These are phyloP conservation scores for Luffia ferchaultella DNA, from an alignment of 2,888 invertebrate species.

Conservation along the genomic window DNA sequence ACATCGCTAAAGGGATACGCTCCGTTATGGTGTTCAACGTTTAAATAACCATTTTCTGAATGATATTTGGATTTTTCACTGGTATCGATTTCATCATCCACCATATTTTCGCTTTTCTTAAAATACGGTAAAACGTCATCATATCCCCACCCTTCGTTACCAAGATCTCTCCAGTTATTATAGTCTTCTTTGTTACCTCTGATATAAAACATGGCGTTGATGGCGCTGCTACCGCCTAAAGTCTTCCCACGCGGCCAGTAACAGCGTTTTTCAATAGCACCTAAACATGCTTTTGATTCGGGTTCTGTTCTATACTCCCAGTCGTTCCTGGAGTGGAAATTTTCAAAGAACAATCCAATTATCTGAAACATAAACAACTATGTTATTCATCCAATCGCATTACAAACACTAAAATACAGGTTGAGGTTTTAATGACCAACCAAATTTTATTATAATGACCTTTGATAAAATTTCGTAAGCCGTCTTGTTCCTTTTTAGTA, in stretches of 20 bases:
- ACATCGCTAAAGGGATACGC: conserved; percentile 13
- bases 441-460: too few relatives aligned
- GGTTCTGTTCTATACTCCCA: conserved; percentile 87
- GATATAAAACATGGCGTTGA: conserved; percentile 69
- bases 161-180: conserved; percentile 45
- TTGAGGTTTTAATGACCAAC: too few relatives aligned
- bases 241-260: conserved; percentile 71
- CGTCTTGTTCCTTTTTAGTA: too few relatives aligned
- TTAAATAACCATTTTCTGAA: conserved; percentile 33
- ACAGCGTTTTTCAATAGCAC: conserved; percentile 59
- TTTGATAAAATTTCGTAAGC: too few relatives aligned
- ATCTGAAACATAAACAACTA: conserved; percentile 17
- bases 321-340: conserved; percentile 50
- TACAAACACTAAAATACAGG: too few relatives aligned
- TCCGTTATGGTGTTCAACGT: conserved; percentile 29
- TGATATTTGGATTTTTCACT: conserved; percentile 15
- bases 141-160: conserved; percentile 69
- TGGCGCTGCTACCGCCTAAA: conserved; percentile 66
- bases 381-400: too few relatives aligned
- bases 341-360: conserved; percentile 12
- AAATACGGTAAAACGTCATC: conserved; percentile 68
- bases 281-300: conserved; percentile 72
- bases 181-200: conserved; percentile 68
- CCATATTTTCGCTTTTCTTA: conserved; percentile 12
- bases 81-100: conserved; percentile 4